phyloP scores from a whole-genome alignment of 2,888 invertebrate species.

The Zootermopsis nevadensis region DNA sequence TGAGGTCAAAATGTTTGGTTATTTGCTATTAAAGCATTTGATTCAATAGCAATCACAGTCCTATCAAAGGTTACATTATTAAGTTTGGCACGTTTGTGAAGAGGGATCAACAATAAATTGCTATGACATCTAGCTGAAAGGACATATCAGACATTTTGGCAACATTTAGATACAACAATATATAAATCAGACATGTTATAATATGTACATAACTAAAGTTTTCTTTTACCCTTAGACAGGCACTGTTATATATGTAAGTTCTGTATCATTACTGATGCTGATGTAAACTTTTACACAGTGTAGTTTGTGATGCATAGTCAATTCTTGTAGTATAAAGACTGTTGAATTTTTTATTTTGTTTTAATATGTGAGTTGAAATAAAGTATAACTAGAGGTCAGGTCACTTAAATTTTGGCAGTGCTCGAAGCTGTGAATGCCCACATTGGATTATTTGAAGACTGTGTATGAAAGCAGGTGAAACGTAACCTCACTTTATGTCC shows the following conservation, averaged over 20 bases:
- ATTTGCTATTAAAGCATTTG: no score
- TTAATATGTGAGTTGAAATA: conserved; percentile 7
- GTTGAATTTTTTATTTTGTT: conserved; percentile 10
- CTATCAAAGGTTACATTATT: background rate
- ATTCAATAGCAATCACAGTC: background rate
- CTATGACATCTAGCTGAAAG: conserved; percentile 16
- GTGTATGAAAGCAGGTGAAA: no score
- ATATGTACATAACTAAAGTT: background rate
- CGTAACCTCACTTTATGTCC: no score
- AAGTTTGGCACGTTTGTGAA: background rate
- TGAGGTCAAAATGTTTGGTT: background rate
- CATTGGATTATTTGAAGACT: no score
- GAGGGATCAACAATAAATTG: background rate
- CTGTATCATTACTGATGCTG: conserved; percentile 10
- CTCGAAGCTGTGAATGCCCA: background rate
- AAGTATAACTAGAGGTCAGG: background rate
- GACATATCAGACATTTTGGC: conserved; percentile 16
- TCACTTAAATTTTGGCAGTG: conserved; percentile 27
- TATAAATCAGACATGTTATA: background rate
- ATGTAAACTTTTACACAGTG: conserved; percentile 31
- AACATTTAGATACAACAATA: conserved; percentile 9
- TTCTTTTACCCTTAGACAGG: conserved; percentile 3
- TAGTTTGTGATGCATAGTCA: conserved; percentile 26
- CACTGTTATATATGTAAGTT: conserved; percentile 7
- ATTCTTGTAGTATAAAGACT: conserved; percentile 32